Percentiles rank a stretch among this genome's conserved stretches.
These are phyloP conservation scores for Danionella dracula DNA, from an alignment of 2,797 vertebrate genomes.

Conservation along the genomic window DNA sequence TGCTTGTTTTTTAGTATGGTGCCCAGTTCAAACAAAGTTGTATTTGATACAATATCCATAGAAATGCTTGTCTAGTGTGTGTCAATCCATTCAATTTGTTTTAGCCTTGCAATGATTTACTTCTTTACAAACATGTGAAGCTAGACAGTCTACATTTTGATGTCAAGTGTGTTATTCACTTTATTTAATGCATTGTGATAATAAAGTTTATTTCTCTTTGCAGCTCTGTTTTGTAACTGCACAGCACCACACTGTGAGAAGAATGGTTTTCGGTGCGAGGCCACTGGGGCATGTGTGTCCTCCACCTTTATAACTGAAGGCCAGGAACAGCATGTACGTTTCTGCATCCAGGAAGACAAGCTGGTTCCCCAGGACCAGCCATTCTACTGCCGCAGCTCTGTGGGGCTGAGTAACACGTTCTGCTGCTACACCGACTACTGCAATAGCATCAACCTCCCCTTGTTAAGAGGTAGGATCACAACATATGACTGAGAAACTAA, in stretches of 20 bases:
- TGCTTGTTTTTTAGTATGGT: no score
- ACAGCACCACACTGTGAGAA: conserved; percentile 76
- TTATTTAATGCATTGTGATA: no score
- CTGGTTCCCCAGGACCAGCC: conserved; percentile 84
- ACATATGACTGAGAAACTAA: no score
- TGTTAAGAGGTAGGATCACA: conserved; percentile 78
- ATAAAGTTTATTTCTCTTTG: not conserved
- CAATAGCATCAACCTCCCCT: conserved; percentile 85
- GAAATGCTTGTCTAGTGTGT: no score
- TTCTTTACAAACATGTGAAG: no score
- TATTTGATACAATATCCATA: not conserved
- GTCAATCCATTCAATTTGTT: no score
- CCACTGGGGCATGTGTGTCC: conserved; percentile 87
- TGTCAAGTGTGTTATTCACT: no score
- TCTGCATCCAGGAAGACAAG: conserved; percentile 80
- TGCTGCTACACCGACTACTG: conserved; percentile 94
- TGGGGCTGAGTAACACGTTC: conserved; percentile 85
- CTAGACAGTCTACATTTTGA: no score
- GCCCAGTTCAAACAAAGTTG: no score
- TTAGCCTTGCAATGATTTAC: no score
- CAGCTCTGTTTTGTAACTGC: conserved; percentile 86
- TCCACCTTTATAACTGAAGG: conserved; percentile 82
- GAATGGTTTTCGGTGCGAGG: conserved; percentile 83
- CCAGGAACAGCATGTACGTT: conserved; percentile 76
- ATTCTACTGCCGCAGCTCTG: conserved; percentile 84